Conservation (phyloP, 2,888 invertebrate genomes). For the Apotomis turbidana region DNA sequence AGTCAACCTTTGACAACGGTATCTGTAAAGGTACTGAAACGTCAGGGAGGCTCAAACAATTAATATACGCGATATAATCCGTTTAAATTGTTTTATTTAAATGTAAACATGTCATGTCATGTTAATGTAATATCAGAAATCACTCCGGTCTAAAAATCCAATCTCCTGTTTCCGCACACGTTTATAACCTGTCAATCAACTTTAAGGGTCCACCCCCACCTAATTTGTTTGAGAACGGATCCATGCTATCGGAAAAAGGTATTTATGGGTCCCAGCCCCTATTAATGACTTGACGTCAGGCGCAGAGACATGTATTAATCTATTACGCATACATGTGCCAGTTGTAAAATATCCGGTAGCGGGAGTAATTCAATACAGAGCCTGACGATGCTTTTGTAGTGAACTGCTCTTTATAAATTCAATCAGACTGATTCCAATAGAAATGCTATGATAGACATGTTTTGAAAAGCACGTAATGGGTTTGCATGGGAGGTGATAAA, state of each 20-base stretch:
- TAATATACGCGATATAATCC: no score
- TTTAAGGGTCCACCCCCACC: constrained; percentile 34
- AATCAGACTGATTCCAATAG: not conserved
- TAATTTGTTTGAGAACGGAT: constrained; percentile 38
- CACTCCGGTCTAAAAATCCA: constrained; percentile 26
- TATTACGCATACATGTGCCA: not conserved
- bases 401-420: not conserved
- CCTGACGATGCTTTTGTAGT: not conserved
- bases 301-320: constrained; percentile 9
- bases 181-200: constrained; percentile 34
- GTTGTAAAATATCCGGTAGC: not conserved
- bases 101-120: constrained; percentile 4
- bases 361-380: not conserved
- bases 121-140: constrained; percentile 23
- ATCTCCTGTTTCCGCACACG: constrained; percentile 34
- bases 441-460: no score
- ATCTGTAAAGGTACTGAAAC: no score
- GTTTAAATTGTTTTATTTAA: no score
- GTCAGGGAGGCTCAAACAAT: no score
- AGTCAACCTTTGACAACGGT: no score
- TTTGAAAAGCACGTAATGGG: no score
- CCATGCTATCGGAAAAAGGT: constrained; percentile 24
- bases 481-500: no score
- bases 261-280: constrained; percentile 2
- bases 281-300: constrained; percentile 18